These are phyloP conservation scores for Bos taurus DNA, from an alignment of 2,113 vertebrate species.

Conservation along the genomic window ARS-UCD2.0 NC_037336.1:56843501-56844000, in stretches of 20 bases:
- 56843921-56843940: background rate
- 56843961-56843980: slow-evolving; percentile 60
- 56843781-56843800: background rate
- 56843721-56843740: background rate
- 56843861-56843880: background rate
- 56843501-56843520: background rate
- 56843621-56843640: background rate
- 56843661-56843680: background rate
- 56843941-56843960: slow-evolving; percentile 46
- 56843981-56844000: slow-evolving; percentile 67
- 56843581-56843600: background rate
- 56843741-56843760: background rate
- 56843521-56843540: background rate
- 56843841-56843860: background rate
- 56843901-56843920: background rate
- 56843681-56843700: background rate
- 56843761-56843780: background rate
- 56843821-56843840: slow-evolving; percentile 23
- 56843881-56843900: background rate
- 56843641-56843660: background rate
- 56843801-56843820: background rate
- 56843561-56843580: background rate
- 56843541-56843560: background rate
- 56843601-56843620: background rate
- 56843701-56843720: background rate